Base-by-base conservation (phyloP, 2,113 vertebrate genomes). In the Brevimyrus niger region DNA sequence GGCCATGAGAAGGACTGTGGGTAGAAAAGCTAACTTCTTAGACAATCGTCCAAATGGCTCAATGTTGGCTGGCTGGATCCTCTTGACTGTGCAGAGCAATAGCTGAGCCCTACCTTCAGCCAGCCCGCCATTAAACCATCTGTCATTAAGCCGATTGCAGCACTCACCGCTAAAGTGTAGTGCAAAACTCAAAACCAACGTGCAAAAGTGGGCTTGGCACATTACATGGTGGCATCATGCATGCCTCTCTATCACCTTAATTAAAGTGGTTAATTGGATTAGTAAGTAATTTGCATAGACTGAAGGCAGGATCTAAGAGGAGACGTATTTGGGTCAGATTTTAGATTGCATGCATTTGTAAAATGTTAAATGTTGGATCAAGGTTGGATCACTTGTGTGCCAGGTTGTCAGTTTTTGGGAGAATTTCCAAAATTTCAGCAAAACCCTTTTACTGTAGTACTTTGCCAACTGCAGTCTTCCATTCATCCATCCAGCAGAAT, bases 231-330 rank as follows among this genome's bases (percentile, higher is more conserved):
- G 53, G 50, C 69, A 44, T 35, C 48, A 48, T 47, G 88, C 82
- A 58, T 31, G 76, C 27, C 61, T 47, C 53, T 86, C 21, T 83
- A n/a, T 84, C 87, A 83, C 53, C 53, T 61, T 92, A 91, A 91
- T 89, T 46, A 51, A 90, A 92, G 91, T 92, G 93, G 91, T 91
- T 94, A 94, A 94, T 91, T 90, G 94, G 94, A 94, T 95, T 94
- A 95, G 90, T 89, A 90, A 90, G 90, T 92, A 91, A 61, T 92
- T 93, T 93, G 91, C 91, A 91, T 89, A 90, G 90, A 87, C 88
- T 85, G 90, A 94, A 91, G 1, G 44, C 15, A 82, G 69, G 80
- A 91, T 90, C 90, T 89, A 73, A 42, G 47, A 86, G 10, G 53
- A 51, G 87, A 15, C 82, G 87, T 93, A 95, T 94, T 94, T 94